Evolutionary conservation across 2,888 invertebrate species (phyloP), one percentile per base, ranked within the genome.

Genomic region (Oxytorus armatus): DNA sequence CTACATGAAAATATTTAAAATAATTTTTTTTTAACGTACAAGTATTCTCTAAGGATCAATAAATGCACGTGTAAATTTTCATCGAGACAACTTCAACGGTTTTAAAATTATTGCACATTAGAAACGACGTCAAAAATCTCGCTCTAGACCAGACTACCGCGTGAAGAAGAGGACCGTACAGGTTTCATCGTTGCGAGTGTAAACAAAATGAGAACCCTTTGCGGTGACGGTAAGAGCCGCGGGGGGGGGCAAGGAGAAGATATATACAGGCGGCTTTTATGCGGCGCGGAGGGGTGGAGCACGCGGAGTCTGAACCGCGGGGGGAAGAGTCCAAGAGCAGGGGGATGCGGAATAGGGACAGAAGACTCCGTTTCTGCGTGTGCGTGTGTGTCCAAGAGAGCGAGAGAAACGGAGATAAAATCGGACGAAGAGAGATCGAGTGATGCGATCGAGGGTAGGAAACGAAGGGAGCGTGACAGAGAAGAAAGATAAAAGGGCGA

Each of bases 201-300:
- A 86, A 87, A 86, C 83, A 86, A 86, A 85, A 85, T 86, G 87
- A 85, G 85, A 86, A 81, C 82, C 84, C 63, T 77, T 68, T 77
- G 79, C 79, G 76, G 76, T 69, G 73, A 76, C 73, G 76, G 76
- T 76, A 55, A 72, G 74, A 72, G 66, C 63, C 73, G 63, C 53
- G 55, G 73, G 65, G 63, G 55, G 65, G 63, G 55, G 47, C n/a
- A 21, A 61, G 42, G n/a, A 39, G 63, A 39, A 33, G 10, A 44
- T 44, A 44, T 29, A 73, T 18, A 42, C 33, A 36, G 49, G 53
- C n/a, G 47, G 57, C 11, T 53, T 42, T n/a, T 11, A n/a, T n/a
- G n/a, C n/a, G n/a, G n/a, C n/a, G n/a, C n/a, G 33, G 63, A 57
- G 61, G 51, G 49, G 16, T 7, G 36, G 49, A 51, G 57, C 49